Conservation (phyloP, 2,888 invertebrate genomes). For the Tholera decimalis region DNA sequence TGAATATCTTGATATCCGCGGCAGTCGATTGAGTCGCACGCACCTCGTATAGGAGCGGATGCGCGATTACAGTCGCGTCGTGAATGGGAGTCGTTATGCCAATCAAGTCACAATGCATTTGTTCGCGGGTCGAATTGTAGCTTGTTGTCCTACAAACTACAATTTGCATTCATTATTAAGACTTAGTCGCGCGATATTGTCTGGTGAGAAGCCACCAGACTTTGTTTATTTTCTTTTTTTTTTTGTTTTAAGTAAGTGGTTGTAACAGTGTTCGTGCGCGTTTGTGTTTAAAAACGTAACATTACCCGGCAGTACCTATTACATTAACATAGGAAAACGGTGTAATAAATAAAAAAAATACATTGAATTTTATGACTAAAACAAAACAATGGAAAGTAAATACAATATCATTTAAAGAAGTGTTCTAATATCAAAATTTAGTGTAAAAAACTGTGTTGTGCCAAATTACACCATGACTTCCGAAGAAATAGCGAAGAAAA, state of each 20-base stretch:
- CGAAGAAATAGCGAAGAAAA: conserved; percentile 48
- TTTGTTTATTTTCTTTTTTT: conserved; percentile 11
- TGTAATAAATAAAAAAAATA: not conserved
- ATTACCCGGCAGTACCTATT: too few relatives aligned
- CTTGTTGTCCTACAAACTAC: conserved; percentile 49
- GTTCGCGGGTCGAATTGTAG: conserved; percentile 41
- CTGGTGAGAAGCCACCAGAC: conserved; percentile 5
- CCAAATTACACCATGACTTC: conserved; percentile 28
- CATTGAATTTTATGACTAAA: not conserved
- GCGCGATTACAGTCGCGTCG: conserved; percentile 50
- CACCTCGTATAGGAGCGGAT: conserved; percentile 48
- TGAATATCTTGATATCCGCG: too few relatives aligned
- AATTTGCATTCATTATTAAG: conserved; percentile 54
- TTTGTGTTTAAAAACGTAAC: not conserved
- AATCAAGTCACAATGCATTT: conserved; percentile 54
- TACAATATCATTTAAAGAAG: not conserved
- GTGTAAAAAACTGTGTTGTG: not conserved
- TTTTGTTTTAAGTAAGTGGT: not conserved
- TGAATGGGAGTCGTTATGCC: conserved; percentile 62
- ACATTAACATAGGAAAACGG: not conserved
- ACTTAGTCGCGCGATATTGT: conserved; percentile 29
- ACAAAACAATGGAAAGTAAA: not conserved
- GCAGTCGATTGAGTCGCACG: conserved; percentile 16
- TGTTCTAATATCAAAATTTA: not conserved
- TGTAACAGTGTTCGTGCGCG: not conserved